Percentiles rank a stretch among this genome's conserved stretches.
phyloP scores from a whole-genome alignment of 1,140 invertebrate species.

The Sipha flava region DNA sequence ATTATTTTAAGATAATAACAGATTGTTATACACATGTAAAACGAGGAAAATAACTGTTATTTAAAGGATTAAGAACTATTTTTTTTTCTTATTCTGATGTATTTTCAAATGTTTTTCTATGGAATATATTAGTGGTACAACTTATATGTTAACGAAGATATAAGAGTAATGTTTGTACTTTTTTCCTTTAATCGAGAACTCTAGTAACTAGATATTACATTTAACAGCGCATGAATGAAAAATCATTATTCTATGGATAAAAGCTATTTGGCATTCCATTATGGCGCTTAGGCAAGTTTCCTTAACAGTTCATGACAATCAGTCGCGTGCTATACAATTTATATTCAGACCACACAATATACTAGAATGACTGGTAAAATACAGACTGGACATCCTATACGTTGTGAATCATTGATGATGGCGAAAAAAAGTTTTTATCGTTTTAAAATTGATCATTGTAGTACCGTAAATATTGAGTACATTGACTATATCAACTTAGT shows the following conservation, averaged over 20 bases:
- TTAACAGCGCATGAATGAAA: slow-evolving; percentile 17
- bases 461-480: not conserved
- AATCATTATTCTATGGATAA: slow-evolving; percentile 21
- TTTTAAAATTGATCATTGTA: not conserved
- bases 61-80: no score
- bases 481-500: not conserved
- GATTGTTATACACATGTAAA: no score
- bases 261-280: slow-evolving; percentile 27
- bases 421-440: not conserved
- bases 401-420: slow-evolving; percentile 4
- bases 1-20: no score
- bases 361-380: slow-evolving; percentile 27
- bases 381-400: slow-evolving; percentile 20
- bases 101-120: no score
- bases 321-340: slow-evolving; percentile 28
- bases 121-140: no score
- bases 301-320: slow-evolving; percentile 21
- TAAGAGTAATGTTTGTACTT: not conserved
- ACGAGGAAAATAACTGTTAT: no score
- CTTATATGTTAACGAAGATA: no score
- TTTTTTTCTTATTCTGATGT: no score
- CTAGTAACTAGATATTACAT: slow-evolving; percentile 1
- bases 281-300: slow-evolving; percentile 30
- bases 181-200: not conserved
- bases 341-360: slow-evolving; percentile 28